Evolutionary conservation across 1,140 invertebrate species (phyloP).

Genomic region (Hyposmocoma kahamanoa): DNA sequence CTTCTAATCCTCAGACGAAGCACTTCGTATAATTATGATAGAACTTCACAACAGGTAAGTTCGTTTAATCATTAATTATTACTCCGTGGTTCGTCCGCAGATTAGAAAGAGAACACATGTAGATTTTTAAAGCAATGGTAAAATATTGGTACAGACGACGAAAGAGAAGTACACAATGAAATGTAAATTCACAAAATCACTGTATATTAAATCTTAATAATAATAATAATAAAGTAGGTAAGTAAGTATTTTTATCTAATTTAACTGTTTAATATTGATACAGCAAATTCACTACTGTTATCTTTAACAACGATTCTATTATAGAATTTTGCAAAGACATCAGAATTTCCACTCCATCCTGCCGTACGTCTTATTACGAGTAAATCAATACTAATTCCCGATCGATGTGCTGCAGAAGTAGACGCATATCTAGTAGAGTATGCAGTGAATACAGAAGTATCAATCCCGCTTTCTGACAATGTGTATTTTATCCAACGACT

Average conservation of each 20-base stretch:
- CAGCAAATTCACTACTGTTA: not conserved
- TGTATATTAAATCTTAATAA: not conserved
- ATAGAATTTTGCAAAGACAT: constrained; percentile 18
- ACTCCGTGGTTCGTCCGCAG: no score
- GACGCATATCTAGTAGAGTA: constrained; percentile 20
- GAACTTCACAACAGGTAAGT: no score
- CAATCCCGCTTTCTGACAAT: constrained; percentile 12
- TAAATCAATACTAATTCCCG: constrained; percentile 14
- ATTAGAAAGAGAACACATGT: no score
- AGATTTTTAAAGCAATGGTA: not conserved
- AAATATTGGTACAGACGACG: not conserved
- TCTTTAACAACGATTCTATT: constrained; percentile 7
- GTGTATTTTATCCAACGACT: constrained; percentile 18
- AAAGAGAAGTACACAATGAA: not conserved
- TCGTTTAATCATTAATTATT: no score
- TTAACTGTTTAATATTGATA: not conserved
- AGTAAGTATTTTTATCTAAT: not conserved
- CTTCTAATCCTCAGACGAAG: no score
- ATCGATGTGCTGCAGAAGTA: constrained; percentile 18
- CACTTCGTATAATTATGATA: no score
- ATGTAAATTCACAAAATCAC: not conserved
- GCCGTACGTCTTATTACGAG: constrained; percentile 18
- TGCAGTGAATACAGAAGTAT: constrained; percentile 12
- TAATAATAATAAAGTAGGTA: not conserved
- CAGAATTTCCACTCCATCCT: constrained; percentile 19